phyloP scores from a whole-genome alignment of 2,113 vertebrate species.

The Glaucomys volans region DNA sequence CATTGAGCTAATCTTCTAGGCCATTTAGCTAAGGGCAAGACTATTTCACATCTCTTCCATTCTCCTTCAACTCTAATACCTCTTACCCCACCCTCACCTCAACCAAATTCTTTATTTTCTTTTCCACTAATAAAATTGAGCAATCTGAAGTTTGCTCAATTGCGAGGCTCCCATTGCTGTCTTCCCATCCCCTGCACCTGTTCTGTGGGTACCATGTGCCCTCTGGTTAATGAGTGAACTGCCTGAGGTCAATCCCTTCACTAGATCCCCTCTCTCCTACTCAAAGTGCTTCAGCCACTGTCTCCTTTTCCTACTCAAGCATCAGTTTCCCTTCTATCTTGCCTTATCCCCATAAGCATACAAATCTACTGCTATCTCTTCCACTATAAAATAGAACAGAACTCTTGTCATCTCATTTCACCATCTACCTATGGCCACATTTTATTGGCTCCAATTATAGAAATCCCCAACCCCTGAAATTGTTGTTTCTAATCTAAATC shows the following conservation, averaged over 20 bases:
- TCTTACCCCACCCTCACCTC: neutral
- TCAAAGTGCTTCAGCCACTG: neutral
- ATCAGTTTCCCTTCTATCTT: neutral
- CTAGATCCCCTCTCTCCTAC: neutral
- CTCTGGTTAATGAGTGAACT: neutral
- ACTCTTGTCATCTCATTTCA: neutral
- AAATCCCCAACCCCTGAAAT: neutral
- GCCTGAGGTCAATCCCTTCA: neutral
- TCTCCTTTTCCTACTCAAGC: neutral
- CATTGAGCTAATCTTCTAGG: neutral
- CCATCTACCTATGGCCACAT: neutral
- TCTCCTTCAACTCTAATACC: neutral
- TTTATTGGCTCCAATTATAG: neutral
- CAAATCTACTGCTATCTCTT: neutral
- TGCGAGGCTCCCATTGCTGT: too few relatives aligned
- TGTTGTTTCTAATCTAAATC: neutral
- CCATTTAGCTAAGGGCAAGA: neutral
- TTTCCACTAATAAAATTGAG: neutral
- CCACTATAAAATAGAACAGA: neutral
- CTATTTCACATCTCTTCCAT: neutral
- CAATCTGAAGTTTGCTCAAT: too few relatives aligned
- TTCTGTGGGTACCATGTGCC: too few relatives aligned
- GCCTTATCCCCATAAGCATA: neutral
- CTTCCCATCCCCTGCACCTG: neutral
- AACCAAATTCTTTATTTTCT: neutral